Evolutionary conservation across 1,140 invertebrate genomes (phyloP).

Genomic region (Temnothorax curvispinosus): DNA sequence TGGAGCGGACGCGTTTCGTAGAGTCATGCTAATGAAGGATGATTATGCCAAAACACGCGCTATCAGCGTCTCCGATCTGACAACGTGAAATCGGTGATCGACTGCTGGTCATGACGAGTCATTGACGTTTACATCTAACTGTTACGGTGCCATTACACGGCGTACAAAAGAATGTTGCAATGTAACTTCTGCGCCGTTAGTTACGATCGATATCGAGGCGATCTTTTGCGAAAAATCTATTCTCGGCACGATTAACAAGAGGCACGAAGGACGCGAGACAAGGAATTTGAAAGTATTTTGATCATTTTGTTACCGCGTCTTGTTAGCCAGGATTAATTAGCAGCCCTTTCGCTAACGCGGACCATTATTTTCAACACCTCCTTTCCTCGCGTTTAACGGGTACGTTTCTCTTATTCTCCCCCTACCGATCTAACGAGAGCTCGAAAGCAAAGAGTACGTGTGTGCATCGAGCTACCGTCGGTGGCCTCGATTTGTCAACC

Average conservation of each 20-base stretch:
- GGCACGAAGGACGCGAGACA: not conserved
- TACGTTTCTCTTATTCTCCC: conserved; percentile 37
- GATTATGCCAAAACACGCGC: conserved; percentile 67
- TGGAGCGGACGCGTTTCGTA: conserved; percentile 25
- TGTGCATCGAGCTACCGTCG: conserved; percentile 55
- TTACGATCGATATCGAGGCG: not conserved
- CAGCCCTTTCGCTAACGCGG: conserved; percentile 66
- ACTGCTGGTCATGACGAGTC: conserved; percentile 54
- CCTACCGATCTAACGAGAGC: conserved; percentile 13
- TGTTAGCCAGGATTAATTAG: conserved; percentile 76
- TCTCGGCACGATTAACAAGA: not conserved
- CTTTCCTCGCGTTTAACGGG: conserved; percentile 6
- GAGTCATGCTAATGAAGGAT: conserved; percentile 73
- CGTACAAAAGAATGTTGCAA: conserved; percentile 45
- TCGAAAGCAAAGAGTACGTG: conserved; percentile 34
- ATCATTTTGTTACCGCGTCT: conserved; percentile 63
- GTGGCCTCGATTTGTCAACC: conserved; percentile 77
- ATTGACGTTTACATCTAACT: conserved; percentile 52
- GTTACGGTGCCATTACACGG: conserved; percentile 38
- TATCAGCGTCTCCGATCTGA: conserved; percentile 69
- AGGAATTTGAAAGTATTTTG: conserved; percentile 60
- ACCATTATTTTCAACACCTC: conserved; percentile 76
- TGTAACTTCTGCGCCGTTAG: conserved; percentile 8
- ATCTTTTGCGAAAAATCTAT: conserved; percentile 22
- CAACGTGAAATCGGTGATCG: conserved; percentile 69